phyloP scores from a whole-genome alignment of 2,797 vertebrate genomes.

The Denticeps clupeoides region DNA sequence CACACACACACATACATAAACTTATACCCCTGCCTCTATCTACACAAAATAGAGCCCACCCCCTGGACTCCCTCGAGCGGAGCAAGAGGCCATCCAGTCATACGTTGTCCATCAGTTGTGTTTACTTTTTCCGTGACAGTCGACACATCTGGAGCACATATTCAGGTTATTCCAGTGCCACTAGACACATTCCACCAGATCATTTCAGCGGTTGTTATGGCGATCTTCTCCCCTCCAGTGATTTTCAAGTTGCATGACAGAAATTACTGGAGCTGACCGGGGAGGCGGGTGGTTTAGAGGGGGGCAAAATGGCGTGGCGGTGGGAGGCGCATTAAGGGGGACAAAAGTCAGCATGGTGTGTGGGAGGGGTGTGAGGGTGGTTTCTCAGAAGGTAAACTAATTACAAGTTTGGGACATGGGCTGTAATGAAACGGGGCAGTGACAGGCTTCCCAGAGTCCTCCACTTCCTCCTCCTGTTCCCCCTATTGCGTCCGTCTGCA shows the following conservation, averaged over 20 bases:
- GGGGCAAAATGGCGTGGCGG: conserved; percentile 3
- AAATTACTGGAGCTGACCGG: conserved; percentile 81
- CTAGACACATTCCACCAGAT: conserved; percentile 89
- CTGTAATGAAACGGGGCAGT: conserved; percentile 8
- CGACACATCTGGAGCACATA: conserved; percentile 99
- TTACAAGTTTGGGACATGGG: conserved; percentile 61
- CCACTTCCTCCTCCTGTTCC: conserved; percentile 15
- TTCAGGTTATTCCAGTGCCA: conserved; percentile 93
- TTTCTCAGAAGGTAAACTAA: conserved; percentile 78
- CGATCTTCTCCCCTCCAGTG: conserved; percentile 88
- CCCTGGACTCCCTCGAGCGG: conserved; percentile 65
- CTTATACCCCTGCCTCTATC: conserved; percentile 41
- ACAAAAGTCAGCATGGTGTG: conserved; percentile 65
- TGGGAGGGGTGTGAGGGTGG: conserved; percentile 9
- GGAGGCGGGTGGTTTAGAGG: conserved; percentile 45
- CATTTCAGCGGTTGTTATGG: conserved; percentile 85
- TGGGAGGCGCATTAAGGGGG: conserved; percentile 44
- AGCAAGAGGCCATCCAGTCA: conserved; percentile 88
- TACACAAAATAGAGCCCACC: conserved; percentile 29
- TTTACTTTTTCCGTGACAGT: conserved; percentile 98
- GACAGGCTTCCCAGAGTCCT: conserved; percentile 12
- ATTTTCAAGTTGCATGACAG: conserved; percentile 98
- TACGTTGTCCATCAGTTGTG: conserved; percentile 96
- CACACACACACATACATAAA: conserved; percentile 40
- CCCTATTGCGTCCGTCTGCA: conserved; percentile 37